Percentiles rank a stretch among this genome's conserved stretches.
Evolutionary conservation across 2,888 invertebrate genomes (phyloP).

Genomic region (Euclidia mi): DNA sequence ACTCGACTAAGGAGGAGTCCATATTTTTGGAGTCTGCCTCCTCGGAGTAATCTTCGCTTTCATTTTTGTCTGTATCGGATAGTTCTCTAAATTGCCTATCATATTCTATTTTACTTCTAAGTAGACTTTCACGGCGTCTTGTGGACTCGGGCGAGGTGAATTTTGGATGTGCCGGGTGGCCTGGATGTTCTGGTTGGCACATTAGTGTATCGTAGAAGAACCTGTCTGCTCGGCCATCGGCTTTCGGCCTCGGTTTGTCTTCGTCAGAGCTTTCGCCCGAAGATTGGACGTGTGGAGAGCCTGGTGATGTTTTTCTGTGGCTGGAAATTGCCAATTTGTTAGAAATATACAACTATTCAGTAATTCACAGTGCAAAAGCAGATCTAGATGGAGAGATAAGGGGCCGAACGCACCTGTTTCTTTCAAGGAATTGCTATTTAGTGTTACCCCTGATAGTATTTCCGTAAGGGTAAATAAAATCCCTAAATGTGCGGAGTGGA

Average conservation of each 20-base stretch:
- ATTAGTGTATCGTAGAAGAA: slow-evolving; percentile 83
- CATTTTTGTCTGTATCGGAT: slow-evolving; percentile 76
- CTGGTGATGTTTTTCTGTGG: slow-evolving; percentile 67
- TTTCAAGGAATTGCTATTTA: too few species aligned
- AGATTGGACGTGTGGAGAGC: slow-evolving; percentile 67
- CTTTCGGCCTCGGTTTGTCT: slow-evolving; percentile 67
- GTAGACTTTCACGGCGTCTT: slow-evolving; percentile 62
- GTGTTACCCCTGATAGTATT: too few species aligned
- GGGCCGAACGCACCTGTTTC: too few species aligned
- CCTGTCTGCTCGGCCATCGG: slow-evolving; percentile 73
- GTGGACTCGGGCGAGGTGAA: slow-evolving; percentile 64
- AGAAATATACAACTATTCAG: too few species aligned
- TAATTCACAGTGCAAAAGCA: too few species aligned
- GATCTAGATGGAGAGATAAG: too few species aligned
- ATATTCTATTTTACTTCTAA: slow-evolving; percentile 65
- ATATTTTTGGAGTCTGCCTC: slow-evolving; percentile 74
- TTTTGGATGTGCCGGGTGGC: slow-evolving; percentile 59
- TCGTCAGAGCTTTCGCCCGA: slow-evolving; percentile 82
- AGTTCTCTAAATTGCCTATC: slow-evolving; percentile 68
- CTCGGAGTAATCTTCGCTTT: slow-evolving; percentile 77
- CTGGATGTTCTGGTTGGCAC: slow-evolving; percentile 69
- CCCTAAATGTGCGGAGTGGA: too few species aligned
- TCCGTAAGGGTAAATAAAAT: too few species aligned
- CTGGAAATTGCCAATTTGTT: too few species aligned
- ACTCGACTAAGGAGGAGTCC: slow-evolving; percentile 76